Base-by-base conservation (phyloP, 1,140 invertebrate genomes). In the Palaemon carinicauda region DNA sequence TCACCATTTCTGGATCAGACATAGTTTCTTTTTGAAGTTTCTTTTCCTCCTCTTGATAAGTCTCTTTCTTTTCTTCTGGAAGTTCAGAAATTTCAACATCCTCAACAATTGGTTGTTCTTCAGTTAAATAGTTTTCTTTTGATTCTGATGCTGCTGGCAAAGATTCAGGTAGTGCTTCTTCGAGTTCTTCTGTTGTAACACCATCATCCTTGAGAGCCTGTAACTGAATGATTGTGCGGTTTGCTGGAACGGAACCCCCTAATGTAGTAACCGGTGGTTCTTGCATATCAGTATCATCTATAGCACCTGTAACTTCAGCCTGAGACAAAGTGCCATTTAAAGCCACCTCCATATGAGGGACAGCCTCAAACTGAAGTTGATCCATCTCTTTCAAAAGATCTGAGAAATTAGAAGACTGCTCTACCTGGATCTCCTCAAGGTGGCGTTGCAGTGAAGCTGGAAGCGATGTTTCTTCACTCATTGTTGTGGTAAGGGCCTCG, bases 391-490 rank as follows among this genome's bases (percentile, higher is more conserved):
- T 24, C 50, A 79, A 71, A 53, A 65, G 15, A 27, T 85, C 82
- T 79, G 82, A 85, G 41, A 79, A 53, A 69, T 75, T 85, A 71
- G 74, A 79, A 71, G 74, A 79, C 82, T 85, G 82, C 27, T 85
- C 82, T 85, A 85, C 82, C 82, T 85, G 82, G 21, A 85, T 52
- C 60, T 78, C 82, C 41, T 85, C 82, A 15, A 80, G 82, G 52
- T 88, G 87, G 14, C 52, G 75, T 29, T 56, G 79, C 24, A 85
- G 82, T 12, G 87, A 80, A 1, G 87, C 81, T 31, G 83, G 83
- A 33, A 88, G 87, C 19, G 87, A 88, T 15, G 71, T 85, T 60
- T 88, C 87, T 31, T 88, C 87, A 53, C 80, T 88, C 27, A 88
- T 60, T 3, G 87, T 88, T 21, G 87, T 69, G 17, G 87, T 88